Base-by-base conservation (phyloP, 2,888 invertebrate genomes). In the Drosophila robusta region DNA sequence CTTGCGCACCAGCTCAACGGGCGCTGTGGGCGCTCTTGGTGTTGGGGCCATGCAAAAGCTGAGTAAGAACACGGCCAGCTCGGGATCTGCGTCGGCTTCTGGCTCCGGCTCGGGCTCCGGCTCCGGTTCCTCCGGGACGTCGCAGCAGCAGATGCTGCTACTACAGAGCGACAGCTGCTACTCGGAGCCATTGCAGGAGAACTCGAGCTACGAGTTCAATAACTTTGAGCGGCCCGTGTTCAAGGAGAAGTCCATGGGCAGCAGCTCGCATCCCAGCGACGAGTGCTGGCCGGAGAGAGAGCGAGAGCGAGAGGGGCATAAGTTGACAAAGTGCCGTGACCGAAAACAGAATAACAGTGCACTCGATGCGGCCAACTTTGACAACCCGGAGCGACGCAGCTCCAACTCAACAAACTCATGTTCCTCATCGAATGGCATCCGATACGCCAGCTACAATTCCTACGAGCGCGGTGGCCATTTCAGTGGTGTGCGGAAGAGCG, bases 221-320 rank as follows among this genome's bases (percentile, higher is more conserved):
- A 93, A 93, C 70, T 94, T 94, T 72, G 95, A 95, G 76, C 93
- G 95, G 38, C 94, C 95, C 3, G 93, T 93, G 61, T 93, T 93
- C 70, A 83, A 80, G 8, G 80, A 71, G 1, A 70, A 75, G 44
- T 67, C 66, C 3, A 65, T 64, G 42, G 58, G 54, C 42, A 46
- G 32, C 38, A 75, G 64, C 14, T 63, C 64, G 12, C 67, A 60
- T 16, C 22, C 52, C 5, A 61, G 60, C 16, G 69, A 57, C 14
- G 88, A 90, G 29, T 77, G 76, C 49, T 88, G 88, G 81, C 67
- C 79, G 1, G 86, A 88, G 7, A 29, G 68, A 4, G 71, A 51
- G 4, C 29, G 39, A 9, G 67, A 66, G 4, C 29, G 39, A 9
- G 67, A 66, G 4, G n/a, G n/a, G 7, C 63, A 57, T 4, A 82